phyloP scores from a whole-genome alignment of 2,797 vertebrate genomes.

The Dendrocincla fuliginosa region DNA sequence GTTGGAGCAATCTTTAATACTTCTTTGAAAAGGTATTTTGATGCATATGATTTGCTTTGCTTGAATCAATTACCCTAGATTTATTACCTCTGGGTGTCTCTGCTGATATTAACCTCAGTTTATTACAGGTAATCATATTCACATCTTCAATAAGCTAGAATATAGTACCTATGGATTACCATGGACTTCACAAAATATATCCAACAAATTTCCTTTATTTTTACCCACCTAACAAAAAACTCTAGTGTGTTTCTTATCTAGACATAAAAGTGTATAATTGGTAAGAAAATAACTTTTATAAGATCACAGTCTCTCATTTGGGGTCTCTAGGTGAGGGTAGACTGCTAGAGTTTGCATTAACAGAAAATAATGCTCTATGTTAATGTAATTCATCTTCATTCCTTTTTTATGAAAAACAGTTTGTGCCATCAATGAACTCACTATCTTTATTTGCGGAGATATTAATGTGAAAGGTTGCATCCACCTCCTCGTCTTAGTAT shows the following conservation, averaged over 20 bases:
- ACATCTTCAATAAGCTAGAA: neutral
- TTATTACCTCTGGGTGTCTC: neutral
- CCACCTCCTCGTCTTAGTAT: neutral
- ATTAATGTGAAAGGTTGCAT: neutral
- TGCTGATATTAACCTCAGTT: neutral
- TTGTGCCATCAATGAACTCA: neutral
- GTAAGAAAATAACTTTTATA: neutral
- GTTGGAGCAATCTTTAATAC: neutral
- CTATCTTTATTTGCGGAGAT: neutral
- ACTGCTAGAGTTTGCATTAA: neutral
- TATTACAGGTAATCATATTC: constrained; percentile 7
- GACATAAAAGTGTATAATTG: neutral
- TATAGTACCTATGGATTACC: neutral
- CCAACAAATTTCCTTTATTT: neutral
- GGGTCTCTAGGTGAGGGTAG: neutral
- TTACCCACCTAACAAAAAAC: neutral
- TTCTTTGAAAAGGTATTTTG: neutral
- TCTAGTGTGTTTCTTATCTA: neutral
- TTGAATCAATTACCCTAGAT: neutral
- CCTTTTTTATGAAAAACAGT: neutral
- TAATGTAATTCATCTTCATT: neutral
- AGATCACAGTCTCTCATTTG: neutral
- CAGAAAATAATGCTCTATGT: neutral
- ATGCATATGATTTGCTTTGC: neutral
- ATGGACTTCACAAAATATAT: neutral